Evolutionary conservation across 2,797 vertebrate genomes (phyloP), one percentile per base, ranked within the genome.

Genomic region (Tapera naevia): DNA sequence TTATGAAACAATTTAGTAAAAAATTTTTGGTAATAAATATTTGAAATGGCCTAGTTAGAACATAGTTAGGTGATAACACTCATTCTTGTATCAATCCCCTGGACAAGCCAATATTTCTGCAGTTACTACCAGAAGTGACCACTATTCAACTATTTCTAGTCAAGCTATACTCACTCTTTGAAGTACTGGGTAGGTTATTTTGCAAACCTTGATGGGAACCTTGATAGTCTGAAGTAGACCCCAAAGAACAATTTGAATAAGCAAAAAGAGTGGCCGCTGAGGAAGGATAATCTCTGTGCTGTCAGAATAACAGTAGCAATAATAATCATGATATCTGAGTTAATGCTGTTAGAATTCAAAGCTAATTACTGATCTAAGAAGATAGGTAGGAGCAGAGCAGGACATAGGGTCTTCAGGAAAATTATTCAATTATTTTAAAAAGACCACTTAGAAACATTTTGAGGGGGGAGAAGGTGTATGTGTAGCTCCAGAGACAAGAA

Each of bases 271-370:
- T 33, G 13, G 28, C 39, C 50, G 39, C 46, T 86, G 57, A 57
- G 66, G 43, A 19, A 88, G 39, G 11, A 69, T 69, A 32, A 58
- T 51, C 39, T 71, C 46, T 80, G 12, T 71, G 46, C 45, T 86
- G 57, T 67, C 62, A 66, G 33, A 88, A 80, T 66, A 67, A 81
- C 2, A 1, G 6, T 45, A 74, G 70, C 70, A 91, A 78, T 66
- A 70, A 72, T 73, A 86, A 90, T 79, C 66, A 74, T 60, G 58
- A 76, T 80, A 85, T 35, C 33, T 89, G 73, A 74, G 84, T 75
- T 78, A 57, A 17, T 25, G 45, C 11, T 71, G n/a, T 56, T 74
- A 84, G 86, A 88, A 86, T 22, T 5, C 15, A 87, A 39, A 66
- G n/a, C 23, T 73, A 71, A 91, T 41, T 85, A 81, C 65, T 30